Percentiles rank a stretch among this genome's conserved stretches.
Evolutionary conservation across 2,888 invertebrate species (phyloP).

Genomic region (Priocnemis perturbator): DNA sequence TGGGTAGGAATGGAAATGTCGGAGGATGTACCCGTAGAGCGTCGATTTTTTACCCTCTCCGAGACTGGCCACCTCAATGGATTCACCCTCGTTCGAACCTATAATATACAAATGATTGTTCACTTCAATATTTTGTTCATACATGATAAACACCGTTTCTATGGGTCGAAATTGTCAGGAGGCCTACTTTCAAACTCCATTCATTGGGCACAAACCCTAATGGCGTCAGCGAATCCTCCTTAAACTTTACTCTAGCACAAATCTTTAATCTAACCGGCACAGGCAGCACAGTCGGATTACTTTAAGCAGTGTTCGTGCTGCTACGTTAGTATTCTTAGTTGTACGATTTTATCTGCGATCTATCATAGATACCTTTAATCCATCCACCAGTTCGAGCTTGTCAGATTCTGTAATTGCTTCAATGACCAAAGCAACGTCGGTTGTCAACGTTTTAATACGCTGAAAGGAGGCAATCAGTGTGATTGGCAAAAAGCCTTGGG

Average conservation of each 20-base stretch:
- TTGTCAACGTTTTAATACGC: conserved; percentile 91
- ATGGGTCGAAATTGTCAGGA: conserved; percentile 52
- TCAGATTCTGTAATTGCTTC: conserved; percentile 91
- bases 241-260: conserved; percentile 64
- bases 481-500: conserved; percentile 94
- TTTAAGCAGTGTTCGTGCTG: conserved; percentile 45
- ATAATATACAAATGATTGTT: conserved; percentile 39
- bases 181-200: conserved; percentile 71
- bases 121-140: conserved; percentile 3
- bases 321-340: not conserved
- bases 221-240: conserved; percentile 72
- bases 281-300: conserved; percentile 29
- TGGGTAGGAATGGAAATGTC: conserved; percentile 70
- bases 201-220: conserved; percentile 61
- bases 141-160: not conserved
- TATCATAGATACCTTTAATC: conserved; percentile 80
- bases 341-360: not conserved
- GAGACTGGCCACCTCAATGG: conserved; percentile 93
- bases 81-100: conserved; percentile 89
- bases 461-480: conserved; percentile 97
- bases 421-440: conserved; percentile 88
- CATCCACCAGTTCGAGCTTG: conserved; percentile 86
- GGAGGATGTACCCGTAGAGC: conserved; percentile 52
- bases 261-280: conserved; percentile 34
- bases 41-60: conserved; percentile 75